phyloP scores from a whole-genome alignment of 2,888 invertebrate genomes.

The Syrphus vitripennis region DNA sequence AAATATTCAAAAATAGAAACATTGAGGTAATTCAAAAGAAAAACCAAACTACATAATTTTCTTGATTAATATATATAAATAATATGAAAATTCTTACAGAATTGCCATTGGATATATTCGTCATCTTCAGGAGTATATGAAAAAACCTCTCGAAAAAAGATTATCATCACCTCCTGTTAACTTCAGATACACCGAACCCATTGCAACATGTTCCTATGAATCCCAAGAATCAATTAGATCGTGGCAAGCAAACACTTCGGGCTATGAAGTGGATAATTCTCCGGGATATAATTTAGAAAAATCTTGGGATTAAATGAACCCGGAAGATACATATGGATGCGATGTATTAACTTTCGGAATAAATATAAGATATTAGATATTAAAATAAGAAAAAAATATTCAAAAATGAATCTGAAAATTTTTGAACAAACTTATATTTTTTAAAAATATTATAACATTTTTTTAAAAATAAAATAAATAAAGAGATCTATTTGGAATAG shows the following conservation, averaged over 20 bases:
- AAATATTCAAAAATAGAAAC: conserved; percentile 93
- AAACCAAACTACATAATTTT: not conserved
- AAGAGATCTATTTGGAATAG: too few relatives aligned
- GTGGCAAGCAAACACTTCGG: conserved; percentile 38
- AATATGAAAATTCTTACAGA: conserved; percentile 78
- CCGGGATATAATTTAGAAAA: conserved; percentile 57
- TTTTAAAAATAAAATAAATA: too few relatives aligned
- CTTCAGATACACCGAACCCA: conserved; percentile 20
- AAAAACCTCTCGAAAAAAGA: conserved; percentile 45
- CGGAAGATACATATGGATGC: too few relatives aligned
- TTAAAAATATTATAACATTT: too few relatives aligned
- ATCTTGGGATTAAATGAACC: conserved; percentile 39
- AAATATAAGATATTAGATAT: not conserved
- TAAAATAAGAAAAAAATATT: not conserved
- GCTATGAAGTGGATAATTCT: conserved; percentile 36
- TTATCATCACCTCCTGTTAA: conserved; percentile 10
- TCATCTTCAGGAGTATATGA: conserved; percentile 83
- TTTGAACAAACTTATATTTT: too few relatives aligned
- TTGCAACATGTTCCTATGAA: conserved; percentile 54
- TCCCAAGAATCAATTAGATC: conserved; percentile 33
- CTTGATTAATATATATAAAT: not conserved
- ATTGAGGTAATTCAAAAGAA: conserved; percentile 83
- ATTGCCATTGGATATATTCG: conserved; percentile 90
- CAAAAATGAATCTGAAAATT: too few relatives aligned
- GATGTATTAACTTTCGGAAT: too few relatives aligned